Conservation (phyloP, 2,888 invertebrate genomes). For the Tinea semifulvella region DNA sequence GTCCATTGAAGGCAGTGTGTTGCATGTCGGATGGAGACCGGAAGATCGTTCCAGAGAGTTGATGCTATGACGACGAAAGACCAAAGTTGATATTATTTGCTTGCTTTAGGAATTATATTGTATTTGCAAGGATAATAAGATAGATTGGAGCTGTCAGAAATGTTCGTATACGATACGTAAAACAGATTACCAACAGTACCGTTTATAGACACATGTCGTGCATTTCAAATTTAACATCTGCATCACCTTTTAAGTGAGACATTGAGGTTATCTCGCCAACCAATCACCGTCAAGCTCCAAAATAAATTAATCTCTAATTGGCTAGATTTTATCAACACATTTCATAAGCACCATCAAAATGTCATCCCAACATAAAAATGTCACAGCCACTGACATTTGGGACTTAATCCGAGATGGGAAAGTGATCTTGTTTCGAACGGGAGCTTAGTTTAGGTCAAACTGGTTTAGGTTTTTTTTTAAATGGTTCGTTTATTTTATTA, state of each 20-base stretch:
- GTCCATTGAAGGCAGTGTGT: no score
- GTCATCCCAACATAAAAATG: conserved; percentile 60
- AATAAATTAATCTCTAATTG: conserved; percentile 30
- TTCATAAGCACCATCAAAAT: conserved; percentile 35
- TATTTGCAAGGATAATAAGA: no score
- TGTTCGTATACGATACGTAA: no score
- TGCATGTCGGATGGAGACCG: no score
- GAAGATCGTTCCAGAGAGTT: no score
- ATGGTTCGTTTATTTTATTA: no score
- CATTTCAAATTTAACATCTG: background rate
- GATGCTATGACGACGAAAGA: no score
- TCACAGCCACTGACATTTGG: conserved; percentile 60
- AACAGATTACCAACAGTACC: no score
- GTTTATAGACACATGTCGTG: no score
- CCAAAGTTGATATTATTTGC: no score
- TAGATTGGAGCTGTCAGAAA: no score
- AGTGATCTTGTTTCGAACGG: conserved; percentile 42
- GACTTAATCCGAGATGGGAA: conserved; percentile 54
- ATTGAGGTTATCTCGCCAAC: background rate
- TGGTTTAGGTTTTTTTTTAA: background rate
- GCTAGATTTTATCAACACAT: conserved; percentile 15
- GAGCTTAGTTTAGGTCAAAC: conserved; percentile 9
- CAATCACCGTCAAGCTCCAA: conserved; percentile 27
- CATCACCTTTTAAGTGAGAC: conserved; percentile 2
- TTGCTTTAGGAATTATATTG: no score